Conservation (phyloP, 2,797 vertebrate species). For the Luscinia luscinia region DNA sequence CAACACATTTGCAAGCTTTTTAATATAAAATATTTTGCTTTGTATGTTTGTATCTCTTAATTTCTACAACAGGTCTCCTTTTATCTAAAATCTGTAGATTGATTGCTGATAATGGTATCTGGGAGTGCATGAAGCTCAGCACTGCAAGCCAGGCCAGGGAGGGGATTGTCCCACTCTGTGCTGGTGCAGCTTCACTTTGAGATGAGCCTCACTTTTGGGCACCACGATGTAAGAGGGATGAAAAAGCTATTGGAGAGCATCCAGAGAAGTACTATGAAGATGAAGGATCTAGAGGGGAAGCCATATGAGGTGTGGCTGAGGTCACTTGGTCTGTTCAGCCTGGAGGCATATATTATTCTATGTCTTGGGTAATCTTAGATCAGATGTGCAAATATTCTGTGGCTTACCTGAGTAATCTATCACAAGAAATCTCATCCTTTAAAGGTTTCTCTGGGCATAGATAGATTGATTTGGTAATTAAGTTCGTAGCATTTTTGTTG, state of each 20-base stretch:
- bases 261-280: background rate
- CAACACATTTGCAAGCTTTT: background rate
- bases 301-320: accelerated
- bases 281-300: background rate
- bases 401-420: background rate
- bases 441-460: background rate
- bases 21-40: background rate
- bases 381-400: background rate
- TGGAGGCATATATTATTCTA: background rate
- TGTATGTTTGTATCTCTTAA: background rate
- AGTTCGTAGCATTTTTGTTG: background rate
- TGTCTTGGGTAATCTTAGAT: background rate
- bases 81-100: background rate
- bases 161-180: background rate
- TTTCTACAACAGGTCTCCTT: background rate
- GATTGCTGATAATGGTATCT: background rate
- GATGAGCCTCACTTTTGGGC: too few relatives aligned
- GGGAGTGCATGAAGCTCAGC: too few relatives aligned
- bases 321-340: background rate
- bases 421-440: background rate
- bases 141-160: too few relatives aligned
- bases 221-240: background rate
- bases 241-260: background rate
- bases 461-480: background rate
- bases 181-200: background rate